A percentile compares a stretch with the other conserved stretches of the same genome.
Conservation (phyloP, 2,888 invertebrate species). For the Pristionchus fissidentatus region DNA sequence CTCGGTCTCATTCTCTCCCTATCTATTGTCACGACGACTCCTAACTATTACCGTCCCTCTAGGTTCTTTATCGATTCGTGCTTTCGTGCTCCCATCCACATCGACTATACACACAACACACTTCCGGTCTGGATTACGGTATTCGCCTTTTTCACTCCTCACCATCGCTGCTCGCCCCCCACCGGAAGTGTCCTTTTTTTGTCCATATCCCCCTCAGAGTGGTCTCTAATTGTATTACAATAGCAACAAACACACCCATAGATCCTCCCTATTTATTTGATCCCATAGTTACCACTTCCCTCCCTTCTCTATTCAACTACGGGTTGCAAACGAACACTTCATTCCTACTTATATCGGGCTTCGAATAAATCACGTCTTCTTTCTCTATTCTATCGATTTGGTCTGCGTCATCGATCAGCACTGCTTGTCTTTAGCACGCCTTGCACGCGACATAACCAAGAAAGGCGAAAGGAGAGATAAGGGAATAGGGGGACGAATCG, state of each 20-base stretch:
- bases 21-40: background rate
- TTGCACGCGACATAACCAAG: constrained; percentile 2
- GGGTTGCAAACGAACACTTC: constrained; percentile 36
- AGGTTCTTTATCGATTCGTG: constrained; percentile 27
- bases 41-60: constrained; percentile 3
- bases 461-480: background rate
- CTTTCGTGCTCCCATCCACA: constrained; percentile 24
- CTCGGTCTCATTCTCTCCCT: constrained; percentile 29
- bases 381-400: background rate
- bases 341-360: constrained; percentile 37
- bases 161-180: background rate
- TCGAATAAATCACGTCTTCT: constrained; percentile 1
- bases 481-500: constrained; percentile 31
- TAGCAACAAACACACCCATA: background rate
- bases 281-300: background rate
- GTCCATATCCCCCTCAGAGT: background rate
- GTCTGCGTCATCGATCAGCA: constrained; percentile 16
- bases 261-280: constrained; percentile 39
- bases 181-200: constrained; percentile 29
- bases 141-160: background rate
- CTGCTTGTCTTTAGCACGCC: constrained; percentile 35
- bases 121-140: background rate
- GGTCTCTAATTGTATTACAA: background rate
- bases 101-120: background rate
- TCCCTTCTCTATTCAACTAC: background rate